A percentile compares a stretch with the other conserved stretches of the same genome.
These are phyloP conservation scores for Helostoma temminkii DNA, from an alignment of 2,797 vertebrate species.

Conservation along the genomic window DNA sequence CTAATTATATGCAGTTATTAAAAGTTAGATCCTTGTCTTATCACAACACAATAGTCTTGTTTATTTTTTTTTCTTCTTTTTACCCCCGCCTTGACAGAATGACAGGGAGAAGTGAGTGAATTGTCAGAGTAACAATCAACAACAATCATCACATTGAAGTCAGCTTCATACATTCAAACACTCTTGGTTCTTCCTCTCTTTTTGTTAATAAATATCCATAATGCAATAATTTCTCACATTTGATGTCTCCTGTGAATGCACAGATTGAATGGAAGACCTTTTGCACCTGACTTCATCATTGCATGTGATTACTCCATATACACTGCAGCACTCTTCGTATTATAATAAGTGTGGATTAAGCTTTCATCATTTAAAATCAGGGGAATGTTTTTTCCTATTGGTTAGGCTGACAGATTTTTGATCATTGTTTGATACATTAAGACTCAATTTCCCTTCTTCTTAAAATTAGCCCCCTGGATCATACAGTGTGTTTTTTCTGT, in stretches of 20 bases:
- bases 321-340: conserved; percentile 34
- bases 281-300: conserved; percentile 51
- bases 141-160: too few species aligned
- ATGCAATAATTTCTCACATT: conserved; percentile 26
- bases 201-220: conserved; percentile 20
- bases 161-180: conserved; percentile 3
- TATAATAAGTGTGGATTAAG: conserved; percentile 37
- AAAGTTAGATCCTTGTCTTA: conserved; percentile 20
- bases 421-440: conserved; percentile 40
- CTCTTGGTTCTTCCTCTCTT: neutral
- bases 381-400: conserved; percentile 24
- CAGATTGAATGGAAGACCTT: conserved; percentile 48
- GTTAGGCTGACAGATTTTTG: conserved; percentile 53
- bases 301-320: conserved; percentile 46
- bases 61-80: conserved; percentile 1
- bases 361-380: conserved; percentile 39
- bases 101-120: conserved; percentile 1
- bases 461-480: conserved; percentile 13
- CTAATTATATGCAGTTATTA: conserved; percentile 52
- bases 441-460: too few species aligned
- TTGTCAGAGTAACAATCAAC: conserved; percentile 3
- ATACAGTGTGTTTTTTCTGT: neutral
- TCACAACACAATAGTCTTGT: too few species aligned
- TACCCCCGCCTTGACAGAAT: conserved; percentile 1
- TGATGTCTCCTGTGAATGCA: conserved; percentile 20